phyloP scores from a whole-genome alignment of 2,797 vertebrate genomes.

The Myotis myotis region DNA sequence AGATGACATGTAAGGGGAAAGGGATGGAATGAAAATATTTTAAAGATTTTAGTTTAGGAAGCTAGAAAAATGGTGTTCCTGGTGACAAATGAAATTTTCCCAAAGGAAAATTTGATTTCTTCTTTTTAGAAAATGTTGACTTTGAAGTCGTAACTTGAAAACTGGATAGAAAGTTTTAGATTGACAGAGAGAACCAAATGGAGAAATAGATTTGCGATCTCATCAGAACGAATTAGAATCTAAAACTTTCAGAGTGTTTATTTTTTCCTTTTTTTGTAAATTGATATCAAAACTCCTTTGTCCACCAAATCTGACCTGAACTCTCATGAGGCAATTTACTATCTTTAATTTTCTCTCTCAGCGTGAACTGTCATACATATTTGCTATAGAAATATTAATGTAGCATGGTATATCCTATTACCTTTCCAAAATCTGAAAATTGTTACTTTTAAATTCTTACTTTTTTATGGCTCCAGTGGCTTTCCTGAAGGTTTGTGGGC shows the following conservation, averaged over 20 bases:
- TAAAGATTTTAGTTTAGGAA: background rate
- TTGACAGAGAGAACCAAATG: background rate
- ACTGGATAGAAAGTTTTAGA: constrained; percentile 25
- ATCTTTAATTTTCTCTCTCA: background rate
- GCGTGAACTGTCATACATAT: background rate
- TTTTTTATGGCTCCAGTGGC: background rate
- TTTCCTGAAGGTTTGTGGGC: background rate
- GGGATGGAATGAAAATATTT: background rate
- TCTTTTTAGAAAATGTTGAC: background rate
- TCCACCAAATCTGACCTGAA: constrained; percentile 29
- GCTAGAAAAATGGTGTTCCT: background rate
- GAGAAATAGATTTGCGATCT: background rate
- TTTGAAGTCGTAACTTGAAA: constrained; percentile 38
- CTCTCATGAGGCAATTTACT: background rate
- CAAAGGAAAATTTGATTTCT: background rate
- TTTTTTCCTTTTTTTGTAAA: background rate
- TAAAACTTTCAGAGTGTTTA: background rate
- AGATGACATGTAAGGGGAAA: background rate
- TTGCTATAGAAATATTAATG: background rate
- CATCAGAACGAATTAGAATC: constrained; percentile 1
- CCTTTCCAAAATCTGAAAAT: constrained; percentile 31
- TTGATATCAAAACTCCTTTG: constrained; percentile 11
- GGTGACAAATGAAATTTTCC: background rate
- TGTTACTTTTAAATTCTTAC: background rate
- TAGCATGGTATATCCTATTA: background rate